These are phyloP conservation scores for Apodemus sylvaticus DNA, from an alignment of 2,113 vertebrate genomes.

Conservation along the genomic window DNA sequence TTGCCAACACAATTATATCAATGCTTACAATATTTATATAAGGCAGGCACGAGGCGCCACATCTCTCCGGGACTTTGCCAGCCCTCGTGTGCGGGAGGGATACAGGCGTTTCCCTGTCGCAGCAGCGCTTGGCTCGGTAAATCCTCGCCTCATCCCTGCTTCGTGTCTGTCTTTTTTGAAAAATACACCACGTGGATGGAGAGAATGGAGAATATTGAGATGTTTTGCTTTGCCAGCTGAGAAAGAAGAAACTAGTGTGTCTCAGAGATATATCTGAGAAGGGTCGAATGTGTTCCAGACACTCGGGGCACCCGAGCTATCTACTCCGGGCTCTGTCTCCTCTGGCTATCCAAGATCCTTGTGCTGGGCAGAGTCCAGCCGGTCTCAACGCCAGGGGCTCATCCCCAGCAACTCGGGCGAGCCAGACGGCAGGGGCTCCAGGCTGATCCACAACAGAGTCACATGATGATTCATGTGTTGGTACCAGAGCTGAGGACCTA, in stretches of 20 bases:
- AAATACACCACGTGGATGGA: background rate
- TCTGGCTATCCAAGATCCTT: background rate
- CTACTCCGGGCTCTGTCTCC: background rate
- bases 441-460: background rate
- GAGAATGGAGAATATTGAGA: slow-evolving; percentile 38
- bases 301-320: background rate
- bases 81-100: fast-evolving
- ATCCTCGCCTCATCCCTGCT: background rate
- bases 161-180: background rate
- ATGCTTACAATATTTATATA: background rate
- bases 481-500: background rate
- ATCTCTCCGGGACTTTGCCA: background rate
- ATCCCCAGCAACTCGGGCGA: background rate
- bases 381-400: background rate
- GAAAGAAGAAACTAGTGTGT: slow-evolving; percentile 36
- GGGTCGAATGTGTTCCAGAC: background rate
- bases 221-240: slow-evolving; percentile 37
- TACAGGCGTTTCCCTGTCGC: background rate
- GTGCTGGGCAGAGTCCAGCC: background rate
- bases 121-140: background rate
- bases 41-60: background rate
- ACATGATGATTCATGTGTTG: background rate
- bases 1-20: slow-evolving; percentile 37
- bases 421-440: background rate
- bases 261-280: background rate